Conservation (phyloP, 2,888 invertebrate species). For the Resseliella maxima region DNA sequence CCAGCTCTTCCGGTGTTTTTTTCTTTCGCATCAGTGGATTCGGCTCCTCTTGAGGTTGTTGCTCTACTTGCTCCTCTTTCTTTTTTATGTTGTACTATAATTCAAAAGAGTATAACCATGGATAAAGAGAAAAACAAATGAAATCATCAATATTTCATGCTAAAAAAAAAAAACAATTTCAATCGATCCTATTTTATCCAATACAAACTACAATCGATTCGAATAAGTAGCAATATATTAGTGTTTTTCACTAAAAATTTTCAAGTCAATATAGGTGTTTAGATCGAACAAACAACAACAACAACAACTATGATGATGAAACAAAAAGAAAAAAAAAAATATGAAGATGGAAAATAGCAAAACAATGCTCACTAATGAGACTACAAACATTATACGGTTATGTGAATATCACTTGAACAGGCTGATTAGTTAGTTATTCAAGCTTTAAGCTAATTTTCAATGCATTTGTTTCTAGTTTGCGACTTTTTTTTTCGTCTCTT, state of each 20-base stretch:
- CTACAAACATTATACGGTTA: neutral
- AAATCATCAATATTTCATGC: neutral
- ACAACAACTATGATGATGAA: too few species aligned
- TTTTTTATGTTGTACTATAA: slow-evolving; percentile 98
- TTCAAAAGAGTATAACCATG: slow-evolving; percentile 59
- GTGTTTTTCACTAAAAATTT: neutral
- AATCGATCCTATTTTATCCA: too few species aligned
- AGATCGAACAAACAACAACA: neutral
- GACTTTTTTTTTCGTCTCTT: too few species aligned
- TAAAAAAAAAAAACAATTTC: neutral
- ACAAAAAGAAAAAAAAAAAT: neutral
- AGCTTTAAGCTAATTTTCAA: neutral
- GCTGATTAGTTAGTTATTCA: neutral
- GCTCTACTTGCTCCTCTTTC: slow-evolving; percentile 92
- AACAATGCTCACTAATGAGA: neutral
- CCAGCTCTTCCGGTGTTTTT: slow-evolving; percentile 97
- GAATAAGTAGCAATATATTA: neutral
- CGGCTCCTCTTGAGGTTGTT: slow-evolving; percentile 85
- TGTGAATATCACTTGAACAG: neutral
- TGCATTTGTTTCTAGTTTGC: neutral
- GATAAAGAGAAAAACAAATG: neutral
- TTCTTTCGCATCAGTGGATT: slow-evolving; percentile 98
- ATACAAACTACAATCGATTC: neutral
- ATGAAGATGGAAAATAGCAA: neutral
- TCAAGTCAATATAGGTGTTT: neutral